Conservation (phyloP, 2,888 invertebrate genomes). For the Pterostichus madidus region DNA sequence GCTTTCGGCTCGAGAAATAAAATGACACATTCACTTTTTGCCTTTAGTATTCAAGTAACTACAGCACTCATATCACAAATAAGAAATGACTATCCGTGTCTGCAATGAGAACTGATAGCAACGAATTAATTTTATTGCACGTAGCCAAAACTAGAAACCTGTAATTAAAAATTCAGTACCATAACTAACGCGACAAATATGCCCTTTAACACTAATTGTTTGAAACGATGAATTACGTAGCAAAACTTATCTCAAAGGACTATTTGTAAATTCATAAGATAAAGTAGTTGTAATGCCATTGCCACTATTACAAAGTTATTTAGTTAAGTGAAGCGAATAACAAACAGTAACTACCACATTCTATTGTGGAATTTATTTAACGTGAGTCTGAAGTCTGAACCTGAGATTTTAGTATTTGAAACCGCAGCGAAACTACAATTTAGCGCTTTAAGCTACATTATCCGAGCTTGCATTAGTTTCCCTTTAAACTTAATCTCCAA, state of each 20-base stretch:
- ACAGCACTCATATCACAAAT: no score
- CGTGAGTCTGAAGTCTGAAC: conserved; percentile 40
- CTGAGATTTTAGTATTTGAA: conserved; percentile 52
- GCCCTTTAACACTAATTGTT: no score
- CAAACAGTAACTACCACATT: conserved; percentile 22
- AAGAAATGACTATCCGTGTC: no score
- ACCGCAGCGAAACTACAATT: conserved; percentile 46
- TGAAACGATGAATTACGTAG: background rate
- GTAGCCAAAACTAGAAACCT: no score
- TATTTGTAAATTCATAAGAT: background rate
- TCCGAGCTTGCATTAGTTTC: conserved; percentile 46
- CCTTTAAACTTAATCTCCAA: conserved; percentile 51
- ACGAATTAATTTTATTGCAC: no score
- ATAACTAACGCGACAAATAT: no score
- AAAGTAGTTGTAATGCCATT: conserved; percentile 12
- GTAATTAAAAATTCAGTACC: no score
- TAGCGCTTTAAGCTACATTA: conserved; percentile 52
- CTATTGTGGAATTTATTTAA: conserved; percentile 37
- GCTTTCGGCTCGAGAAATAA: no score
- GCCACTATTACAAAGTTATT: conserved; percentile 40
- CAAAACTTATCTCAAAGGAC: background rate
- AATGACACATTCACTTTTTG: no score
- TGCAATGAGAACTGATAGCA: no score
- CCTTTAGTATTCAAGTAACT: no score
- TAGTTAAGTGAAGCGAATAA: conserved; percentile 48